These are phyloP conservation scores for Myopa testacea DNA, from an alignment of 2,888 invertebrate genomes.

Conservation along the genomic window DNA sequence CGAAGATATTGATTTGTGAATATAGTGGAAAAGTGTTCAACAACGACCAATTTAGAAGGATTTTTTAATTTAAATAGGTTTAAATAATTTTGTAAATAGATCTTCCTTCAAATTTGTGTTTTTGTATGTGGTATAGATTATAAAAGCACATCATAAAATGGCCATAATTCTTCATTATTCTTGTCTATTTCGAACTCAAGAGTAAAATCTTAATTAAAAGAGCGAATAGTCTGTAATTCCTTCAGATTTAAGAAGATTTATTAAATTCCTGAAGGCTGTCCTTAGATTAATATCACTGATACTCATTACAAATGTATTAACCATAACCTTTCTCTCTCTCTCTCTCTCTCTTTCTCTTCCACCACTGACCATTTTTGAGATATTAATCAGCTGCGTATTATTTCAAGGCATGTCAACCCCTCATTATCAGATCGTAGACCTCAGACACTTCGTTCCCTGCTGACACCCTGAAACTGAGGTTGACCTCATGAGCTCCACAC, in stretches of 20 bases:
- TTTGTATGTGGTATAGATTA: no score
- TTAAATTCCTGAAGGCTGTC: neutral
- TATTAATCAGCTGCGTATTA: constrained; percentile 13
- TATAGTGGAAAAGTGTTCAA: no score
- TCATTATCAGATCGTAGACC: neutral
- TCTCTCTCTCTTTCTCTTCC: no score
- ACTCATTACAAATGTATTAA: constrained; percentile 28
- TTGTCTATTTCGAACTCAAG: neutral
- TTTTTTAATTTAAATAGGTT: no score
- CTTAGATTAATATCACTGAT: constrained; percentile 17
- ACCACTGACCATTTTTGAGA: no score
- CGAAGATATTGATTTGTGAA: no score
- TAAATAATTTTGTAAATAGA: no score
- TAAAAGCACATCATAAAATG: no score
- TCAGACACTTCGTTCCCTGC: constrained; percentile 16
- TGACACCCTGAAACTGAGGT: neutral
- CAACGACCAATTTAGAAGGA: no score
- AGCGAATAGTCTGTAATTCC: neutral
- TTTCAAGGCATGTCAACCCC: neutral
- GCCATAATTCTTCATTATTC: no score
- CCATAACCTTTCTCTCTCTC: neutral
- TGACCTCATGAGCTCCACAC: neutral
- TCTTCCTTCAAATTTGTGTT: no score
- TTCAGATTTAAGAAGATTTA: neutral
- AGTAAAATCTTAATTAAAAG: neutral